A percentile compares a stretch with the other conserved stretches of the same genome.
phyloP scores from a whole-genome alignment of 2,113 vertebrate genomes.

The Pedionomus torquatus region DNA sequence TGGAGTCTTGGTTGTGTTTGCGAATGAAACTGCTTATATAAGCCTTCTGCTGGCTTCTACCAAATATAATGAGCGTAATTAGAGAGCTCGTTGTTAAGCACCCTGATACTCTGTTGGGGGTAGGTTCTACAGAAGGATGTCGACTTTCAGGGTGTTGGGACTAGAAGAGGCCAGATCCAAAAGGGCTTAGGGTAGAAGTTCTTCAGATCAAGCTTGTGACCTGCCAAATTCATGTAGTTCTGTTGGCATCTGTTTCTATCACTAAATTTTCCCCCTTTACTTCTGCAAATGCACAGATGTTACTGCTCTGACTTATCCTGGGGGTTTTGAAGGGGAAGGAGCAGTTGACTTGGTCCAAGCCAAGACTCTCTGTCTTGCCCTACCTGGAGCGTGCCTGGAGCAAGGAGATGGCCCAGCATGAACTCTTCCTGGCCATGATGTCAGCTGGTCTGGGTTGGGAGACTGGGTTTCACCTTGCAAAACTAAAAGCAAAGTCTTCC shows the following conservation, averaged over 20 bases:
- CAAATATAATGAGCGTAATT: background rate
- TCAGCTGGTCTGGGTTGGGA: background rate
- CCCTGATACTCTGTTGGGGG: accelerated
- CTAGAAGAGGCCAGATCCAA: background rate
- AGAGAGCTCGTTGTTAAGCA: background rate
- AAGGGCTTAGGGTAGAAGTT: background rate
- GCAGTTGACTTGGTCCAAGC: background rate
- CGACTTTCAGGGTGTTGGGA: background rate
- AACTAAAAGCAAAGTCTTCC: background rate
- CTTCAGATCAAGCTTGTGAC: background rate
- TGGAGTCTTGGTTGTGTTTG: background rate
- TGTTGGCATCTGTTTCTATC: background rate
- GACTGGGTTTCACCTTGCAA: background rate
- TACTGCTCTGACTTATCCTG: background rate
- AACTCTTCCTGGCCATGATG: background rate
- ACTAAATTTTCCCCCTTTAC: background rate
- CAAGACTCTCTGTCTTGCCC: background rate
- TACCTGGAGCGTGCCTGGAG: background rate
- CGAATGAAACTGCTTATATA: background rate
- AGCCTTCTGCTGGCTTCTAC: background rate
- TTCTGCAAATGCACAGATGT: background rate
- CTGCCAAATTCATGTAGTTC: background rate
- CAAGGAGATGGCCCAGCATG: background rate
- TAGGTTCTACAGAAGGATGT: background rate
- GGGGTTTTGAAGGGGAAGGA: background rate